Conservation (phyloP, 2,113 vertebrate species). For the Bos indicus region DNA sequence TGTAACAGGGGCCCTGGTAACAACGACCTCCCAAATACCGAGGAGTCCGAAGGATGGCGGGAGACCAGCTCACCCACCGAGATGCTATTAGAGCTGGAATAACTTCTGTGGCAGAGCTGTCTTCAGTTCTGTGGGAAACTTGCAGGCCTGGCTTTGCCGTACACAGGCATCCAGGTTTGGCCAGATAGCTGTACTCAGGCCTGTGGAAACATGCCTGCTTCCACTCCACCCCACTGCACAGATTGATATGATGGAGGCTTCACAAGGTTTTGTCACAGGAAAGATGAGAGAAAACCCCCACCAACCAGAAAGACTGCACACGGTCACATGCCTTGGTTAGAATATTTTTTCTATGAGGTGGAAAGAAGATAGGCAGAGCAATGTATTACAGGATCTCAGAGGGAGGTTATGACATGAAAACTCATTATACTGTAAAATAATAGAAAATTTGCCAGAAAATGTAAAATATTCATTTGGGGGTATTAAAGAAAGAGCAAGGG, state of each 20-base stretch:
- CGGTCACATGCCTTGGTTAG: background rate
- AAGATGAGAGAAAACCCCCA: background rate
- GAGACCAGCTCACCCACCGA: slow-evolving; percentile 25
- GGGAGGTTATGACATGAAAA: slow-evolving; percentile 8
- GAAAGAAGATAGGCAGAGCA: background rate
- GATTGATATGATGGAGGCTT: background rate
- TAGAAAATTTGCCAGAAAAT: slow-evolving; percentile 35
- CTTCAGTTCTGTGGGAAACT: background rate
- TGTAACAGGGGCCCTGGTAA: background rate
- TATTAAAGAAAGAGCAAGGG: background rate
- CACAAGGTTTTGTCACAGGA: background rate
- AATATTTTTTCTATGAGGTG: background rate
- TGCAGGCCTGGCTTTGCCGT: background rate
- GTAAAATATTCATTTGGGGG: slow-evolving; percentile 3
- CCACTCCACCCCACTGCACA: background rate
- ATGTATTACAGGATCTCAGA: background rate
- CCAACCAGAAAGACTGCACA: background rate
- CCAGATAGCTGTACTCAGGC: background rate
- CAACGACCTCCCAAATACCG: background rate
- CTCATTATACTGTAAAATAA: slow-evolving; percentile 27
- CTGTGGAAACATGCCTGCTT: background rate
- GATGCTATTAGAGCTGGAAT: slow-evolving; percentile 30
- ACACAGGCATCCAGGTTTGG: background rate
- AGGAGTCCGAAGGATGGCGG: slow-evolving; percentile 6
- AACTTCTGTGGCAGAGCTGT: slow-evolving; percentile 42